Conservation (phyloP, 2,113 vertebrate species). For the Cettia cetti region DNA sequence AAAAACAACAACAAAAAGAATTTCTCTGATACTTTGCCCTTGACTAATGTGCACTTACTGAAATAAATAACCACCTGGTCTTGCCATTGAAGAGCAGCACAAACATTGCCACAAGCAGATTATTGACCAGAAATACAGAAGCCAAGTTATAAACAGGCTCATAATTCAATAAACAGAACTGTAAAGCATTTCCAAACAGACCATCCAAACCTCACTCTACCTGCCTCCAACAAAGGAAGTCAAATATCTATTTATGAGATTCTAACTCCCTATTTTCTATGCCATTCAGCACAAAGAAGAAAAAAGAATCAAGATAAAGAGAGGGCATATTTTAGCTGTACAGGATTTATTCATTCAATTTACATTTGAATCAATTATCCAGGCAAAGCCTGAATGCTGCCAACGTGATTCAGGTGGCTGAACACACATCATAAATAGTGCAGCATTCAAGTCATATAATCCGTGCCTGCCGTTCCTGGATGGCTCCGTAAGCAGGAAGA, state of each 20-base stretch:
- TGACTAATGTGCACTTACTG: background rate
- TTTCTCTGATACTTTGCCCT: background rate
- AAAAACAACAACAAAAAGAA: background rate
- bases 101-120: background rate
- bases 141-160: background rate
- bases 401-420: conserved; percentile 32
- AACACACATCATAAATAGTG: background rate
- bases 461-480: background rate
- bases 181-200: background rate
- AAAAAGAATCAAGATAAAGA: conserved; percentile 30
- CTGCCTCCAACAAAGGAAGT: background rate
- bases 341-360: conserved; percentile 42
- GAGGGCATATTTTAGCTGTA: conserved; percentile 5
- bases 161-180: background rate
- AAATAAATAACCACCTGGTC: background rate
- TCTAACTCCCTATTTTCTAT: background rate
- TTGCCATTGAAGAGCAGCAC: background rate
- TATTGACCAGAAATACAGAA: background rate
- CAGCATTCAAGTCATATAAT: background rate
- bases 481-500: background rate
- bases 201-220: background rate
- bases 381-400: background rate
- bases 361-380: conserved; percentile 55
- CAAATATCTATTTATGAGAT: conserved; percentile 11
- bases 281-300: background rate